Evolutionary conservation across 2,888 invertebrate species (phyloP), one percentile per base, ranked within the genome.

Genomic region (Miltochrista miniata): DNA sequence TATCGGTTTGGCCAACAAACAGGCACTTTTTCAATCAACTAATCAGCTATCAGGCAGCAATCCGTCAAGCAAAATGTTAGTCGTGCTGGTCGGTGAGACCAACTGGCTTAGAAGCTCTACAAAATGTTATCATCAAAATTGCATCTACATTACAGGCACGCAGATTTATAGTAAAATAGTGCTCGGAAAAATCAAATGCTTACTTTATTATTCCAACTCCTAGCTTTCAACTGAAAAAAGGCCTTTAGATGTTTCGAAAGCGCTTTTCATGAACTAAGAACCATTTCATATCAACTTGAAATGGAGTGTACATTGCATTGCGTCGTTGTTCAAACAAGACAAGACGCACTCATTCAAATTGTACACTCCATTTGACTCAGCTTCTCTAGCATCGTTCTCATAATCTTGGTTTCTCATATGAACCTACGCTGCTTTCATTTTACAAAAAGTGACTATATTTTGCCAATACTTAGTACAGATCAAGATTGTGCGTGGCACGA

Each of bases 291-390:
- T 85, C 83, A 81, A 79, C 72, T 72, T 70, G 76, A 81, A 85
- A 87, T 85, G 81, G 61, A 59, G 88, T 85, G 82, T 86, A 85
- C 86, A 83, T 80, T 69, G 57, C 70, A 61, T 64, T 74, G 74
- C 74, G 76, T 74, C 70, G 73, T 72, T 74, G 69, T 57, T 80
- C 77, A 87, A 89, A 88, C 85, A 87, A 70, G 54, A 68, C 76
- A 76, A 81, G 84, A 89, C 88, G 87, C 87, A 89, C 85, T 86
- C 87, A 82, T 87, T 79, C 79, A 86, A 78, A 81, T 81, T 81
- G 85, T 81, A 81, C 77, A 81, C 83, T 81, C 62, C 72, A 77
- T 74, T 83, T 78, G 68, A 72, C 73, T 64, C 64, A 56, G 70
- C 59, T 66, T 71, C 75, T 78, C 78, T 81, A 72, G 72, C 75